Percentiles rank a stretch among this genome's conserved stretches.
phyloP scores from a whole-genome alignment of 2,797 vertebrate genomes.

The Myripristis jacobus region DNA sequence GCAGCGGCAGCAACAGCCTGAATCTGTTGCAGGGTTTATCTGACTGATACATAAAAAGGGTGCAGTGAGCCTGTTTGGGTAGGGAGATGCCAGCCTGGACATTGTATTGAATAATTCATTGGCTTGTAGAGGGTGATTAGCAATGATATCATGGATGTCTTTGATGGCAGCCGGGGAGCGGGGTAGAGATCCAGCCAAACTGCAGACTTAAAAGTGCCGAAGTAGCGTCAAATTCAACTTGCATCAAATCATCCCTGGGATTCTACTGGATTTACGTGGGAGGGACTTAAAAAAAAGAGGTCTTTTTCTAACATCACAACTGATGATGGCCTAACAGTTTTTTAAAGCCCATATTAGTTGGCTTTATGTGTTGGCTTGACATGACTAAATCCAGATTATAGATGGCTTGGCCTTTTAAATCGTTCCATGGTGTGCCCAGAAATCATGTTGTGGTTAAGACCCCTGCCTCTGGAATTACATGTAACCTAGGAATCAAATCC shows the following conservation, averaged over 20 bases:
- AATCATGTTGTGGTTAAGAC: slow-evolving; percentile 42
- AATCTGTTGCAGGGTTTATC: neutral
- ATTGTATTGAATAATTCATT: slow-evolving; percentile 62
- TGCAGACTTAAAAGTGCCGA: slow-evolving; percentile 27
- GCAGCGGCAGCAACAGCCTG: slow-evolving; percentile 16
- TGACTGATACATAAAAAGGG: neutral
- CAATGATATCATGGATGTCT: slow-evolving; percentile 32
- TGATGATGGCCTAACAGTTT: slow-evolving; percentile 34
- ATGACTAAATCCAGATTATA: slow-evolving; percentile 65
- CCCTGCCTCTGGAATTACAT: slow-evolving; percentile 35
- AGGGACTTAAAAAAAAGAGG: slow-evolving; percentile 14
- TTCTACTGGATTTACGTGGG: slow-evolving; percentile 10
- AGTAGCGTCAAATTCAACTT: slow-evolving; percentile 1
- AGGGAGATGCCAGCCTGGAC: slow-evolving; percentile 39
- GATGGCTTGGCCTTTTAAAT: slow-evolving; percentile 52
- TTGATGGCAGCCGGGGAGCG: slow-evolving; percentile 35
- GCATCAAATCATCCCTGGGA: slow-evolving; percentile 6
- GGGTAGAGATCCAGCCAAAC: slow-evolving; percentile 34
- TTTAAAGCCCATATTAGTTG: slow-evolving; percentile 49
- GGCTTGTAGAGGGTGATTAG: slow-evolving; percentile 48
- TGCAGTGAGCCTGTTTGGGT: slow-evolving; percentile 40
- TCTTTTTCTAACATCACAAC: slow-evolving; percentile 28
- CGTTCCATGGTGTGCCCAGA: slow-evolving; percentile 24
- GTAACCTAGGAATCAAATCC: slow-evolving; percentile 37
- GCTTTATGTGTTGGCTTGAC: slow-evolving; percentile 46